A percentile compares a stretch with the other conserved stretches of the same genome.
phyloP scores from a whole-genome alignment of 1,140 invertebrate species.

The Lepidotrigona ventralis region DNA sequence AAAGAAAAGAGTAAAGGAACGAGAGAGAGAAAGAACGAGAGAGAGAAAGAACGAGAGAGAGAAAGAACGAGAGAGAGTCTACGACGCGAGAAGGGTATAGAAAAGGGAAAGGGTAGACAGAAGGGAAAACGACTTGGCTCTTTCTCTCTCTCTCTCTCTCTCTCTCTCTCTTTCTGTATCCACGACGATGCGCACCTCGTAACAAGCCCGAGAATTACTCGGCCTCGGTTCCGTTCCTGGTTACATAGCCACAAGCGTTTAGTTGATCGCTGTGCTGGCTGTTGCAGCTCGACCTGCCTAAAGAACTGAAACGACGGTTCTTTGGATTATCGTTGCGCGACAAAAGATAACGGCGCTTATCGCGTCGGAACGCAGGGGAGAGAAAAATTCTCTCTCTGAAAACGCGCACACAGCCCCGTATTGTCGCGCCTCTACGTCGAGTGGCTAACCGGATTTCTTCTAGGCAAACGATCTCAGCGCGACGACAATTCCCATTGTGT shows the following conservation, averaged over 20 bases:
- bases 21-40: not conserved
- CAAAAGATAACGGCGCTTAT: conserved; percentile 61
- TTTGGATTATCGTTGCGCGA: conserved; percentile 55
- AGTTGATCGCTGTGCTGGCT: conserved; percentile 23
- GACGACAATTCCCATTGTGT: conserved; percentile 13
- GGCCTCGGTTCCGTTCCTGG: conserved; percentile 21
- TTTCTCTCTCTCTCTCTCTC: conserved; percentile 5
- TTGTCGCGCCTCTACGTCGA: conserved; percentile 31
- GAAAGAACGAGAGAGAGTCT: not conserved
- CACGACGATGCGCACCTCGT: conserved; percentile 46
- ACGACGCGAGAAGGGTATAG: not conserved
- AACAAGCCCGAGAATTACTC: conserved; percentile 63
- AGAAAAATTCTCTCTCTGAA: conserved; percentile 41
- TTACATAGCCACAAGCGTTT: conserved; percentile 50
- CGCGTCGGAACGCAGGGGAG: conserved; percentile 9
- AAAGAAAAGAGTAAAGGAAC: not conserved
- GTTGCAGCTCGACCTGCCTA: conserved; percentile 15
- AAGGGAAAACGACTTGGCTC: conserved; percentile 31
- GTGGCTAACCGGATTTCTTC: conserved; percentile 41
- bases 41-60: not conserved
- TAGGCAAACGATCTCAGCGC: conserved; percentile 40
- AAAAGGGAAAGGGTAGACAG: not conserved
- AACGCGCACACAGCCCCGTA: conserved; percentile 14
- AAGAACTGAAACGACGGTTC: conserved; percentile 49
- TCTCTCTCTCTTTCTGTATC: conserved; percentile 29